Conservation (phyloP, 2,113 vertebrate species). For the Solea senegalensis region DNA sequence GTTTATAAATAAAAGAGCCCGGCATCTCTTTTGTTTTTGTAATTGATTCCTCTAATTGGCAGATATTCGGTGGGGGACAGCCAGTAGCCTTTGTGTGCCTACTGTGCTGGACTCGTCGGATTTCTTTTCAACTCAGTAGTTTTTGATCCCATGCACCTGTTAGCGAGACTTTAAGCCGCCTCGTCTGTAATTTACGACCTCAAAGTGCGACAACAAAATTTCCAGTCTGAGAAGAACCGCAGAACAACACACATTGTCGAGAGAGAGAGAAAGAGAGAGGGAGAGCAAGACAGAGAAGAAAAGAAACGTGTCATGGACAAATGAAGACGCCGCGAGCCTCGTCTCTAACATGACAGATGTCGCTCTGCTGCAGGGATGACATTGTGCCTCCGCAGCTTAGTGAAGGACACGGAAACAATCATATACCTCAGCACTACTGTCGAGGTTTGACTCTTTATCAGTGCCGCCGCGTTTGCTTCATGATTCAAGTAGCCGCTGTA, state of each 20-base stretch:
- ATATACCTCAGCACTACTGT: conserved; percentile 2
- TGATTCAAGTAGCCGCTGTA: conserved; percentile 14
- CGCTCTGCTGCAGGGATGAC: conserved; percentile 18
- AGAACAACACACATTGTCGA: no score
- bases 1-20: not conserved
- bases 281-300: not conserved
- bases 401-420: conserved; percentile 10
- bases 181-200: not conserved
- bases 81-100: not conserved
- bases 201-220: not conserved
- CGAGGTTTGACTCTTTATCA: conserved; percentile 17
- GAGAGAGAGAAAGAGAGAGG: not conserved
- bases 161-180: no score
- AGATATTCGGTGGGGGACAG: not conserved
- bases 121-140: not conserved
- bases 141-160: conserved; percentile 1
- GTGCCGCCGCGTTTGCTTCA: conserved; percentile 10
- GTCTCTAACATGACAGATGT: conserved; percentile 16
- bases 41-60: conserved; percentile 3
- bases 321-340: conserved; percentile 11
- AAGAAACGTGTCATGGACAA: conserved; percentile 1
- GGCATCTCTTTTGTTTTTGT: not conserved
- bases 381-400: not conserved
- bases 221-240: not conserved
- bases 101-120: not conserved